These are phyloP conservation scores for Oryzias woworae DNA, from an alignment of 2,113 vertebrate species.

Conservation along the genomic window DNA sequence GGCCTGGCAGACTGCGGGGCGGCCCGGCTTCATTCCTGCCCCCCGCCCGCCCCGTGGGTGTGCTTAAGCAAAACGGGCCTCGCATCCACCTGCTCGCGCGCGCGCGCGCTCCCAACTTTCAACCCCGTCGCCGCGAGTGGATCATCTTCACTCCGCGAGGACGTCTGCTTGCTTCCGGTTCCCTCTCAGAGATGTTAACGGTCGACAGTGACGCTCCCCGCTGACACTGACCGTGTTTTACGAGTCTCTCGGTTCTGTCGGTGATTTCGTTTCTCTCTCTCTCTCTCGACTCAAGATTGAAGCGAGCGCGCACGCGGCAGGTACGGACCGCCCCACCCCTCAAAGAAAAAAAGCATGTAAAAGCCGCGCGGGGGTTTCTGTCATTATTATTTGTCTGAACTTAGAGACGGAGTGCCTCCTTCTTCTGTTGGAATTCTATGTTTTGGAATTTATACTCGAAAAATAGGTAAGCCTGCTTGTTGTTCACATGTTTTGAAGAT, in stretches of 20 bases:
- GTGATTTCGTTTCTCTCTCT: slow-evolving; percentile 7
- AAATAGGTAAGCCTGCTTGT: slow-evolving; percentile 55
- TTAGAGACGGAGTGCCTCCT: slow-evolving; percentile 35
- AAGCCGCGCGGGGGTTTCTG: slow-evolving; percentile 50
- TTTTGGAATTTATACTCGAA: slow-evolving; percentile 53
- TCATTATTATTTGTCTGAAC: slow-evolving; percentile 39
- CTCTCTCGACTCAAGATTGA: slow-evolving; percentile 23
- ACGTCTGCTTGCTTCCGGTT: slow-evolving; percentile 20
- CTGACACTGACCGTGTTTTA: slow-evolving; percentile 23
- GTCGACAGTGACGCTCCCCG: slow-evolving; percentile 11
- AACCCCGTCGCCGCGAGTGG: slow-evolving; percentile 38
- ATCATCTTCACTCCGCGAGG: slow-evolving; percentile 26
- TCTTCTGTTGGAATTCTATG: slow-evolving; percentile 61
- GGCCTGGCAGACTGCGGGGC: slow-evolving; percentile 41
- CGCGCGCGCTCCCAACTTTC: slow-evolving; percentile 63
- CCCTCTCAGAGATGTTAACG: slow-evolving; percentile 42
- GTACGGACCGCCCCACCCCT: slow-evolving; percentile 53
- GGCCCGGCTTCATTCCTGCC: slow-evolving; percentile 51
- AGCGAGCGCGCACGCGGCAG: slow-evolving; percentile 30
- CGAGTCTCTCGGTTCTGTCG: slow-evolving; percentile 33
- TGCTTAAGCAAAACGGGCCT: slow-evolving; percentile 53
- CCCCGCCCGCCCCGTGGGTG: slow-evolving; percentile 72
- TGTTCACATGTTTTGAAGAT: not conserved
- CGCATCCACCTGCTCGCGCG: slow-evolving; percentile 81
- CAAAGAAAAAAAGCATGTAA: slow-evolving; percentile 33